These are phyloP conservation scores for Hassar affinis DNA, from an alignment of 2,113 vertebrate genomes.

Conservation along the genomic window DNA sequence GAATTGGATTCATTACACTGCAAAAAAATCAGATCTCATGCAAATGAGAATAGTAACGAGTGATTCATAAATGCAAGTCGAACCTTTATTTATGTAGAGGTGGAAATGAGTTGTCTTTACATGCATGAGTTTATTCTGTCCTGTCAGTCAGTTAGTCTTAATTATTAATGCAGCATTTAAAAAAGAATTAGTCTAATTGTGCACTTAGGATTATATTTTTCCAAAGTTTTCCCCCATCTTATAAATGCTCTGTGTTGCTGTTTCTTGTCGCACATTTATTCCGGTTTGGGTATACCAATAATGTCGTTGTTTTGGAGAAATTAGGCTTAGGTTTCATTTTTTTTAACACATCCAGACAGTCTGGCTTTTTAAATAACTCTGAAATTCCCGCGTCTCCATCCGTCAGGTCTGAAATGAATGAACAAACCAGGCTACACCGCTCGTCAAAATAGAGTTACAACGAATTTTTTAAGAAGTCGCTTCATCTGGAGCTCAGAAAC, in stretches of 20 bases:
- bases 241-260: background rate
- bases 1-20: no score
- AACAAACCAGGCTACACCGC: background rate
- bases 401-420: background rate
- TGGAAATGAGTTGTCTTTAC: background rate
- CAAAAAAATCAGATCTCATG: background rate
- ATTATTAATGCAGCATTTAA: background rate
- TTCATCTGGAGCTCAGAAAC: background rate
- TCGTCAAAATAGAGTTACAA: background rate
- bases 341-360: background rate
- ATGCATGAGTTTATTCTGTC: background rate
- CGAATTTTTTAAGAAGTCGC: constrained; percentile 8
- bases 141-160: no score
- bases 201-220: background rate
- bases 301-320: background rate
- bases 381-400: background rate
- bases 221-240: no score
- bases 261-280: background rate
- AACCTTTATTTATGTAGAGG: background rate
- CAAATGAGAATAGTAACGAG: no score
- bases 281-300: background rate
- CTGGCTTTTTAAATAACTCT: background rate
- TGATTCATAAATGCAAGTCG: background rate
- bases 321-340: background rate
- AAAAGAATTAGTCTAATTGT: background rate